Conservation (phyloP, 37 sponge, comb jelly and placozoan genomes). For the Axinella damicornis region DNA sequence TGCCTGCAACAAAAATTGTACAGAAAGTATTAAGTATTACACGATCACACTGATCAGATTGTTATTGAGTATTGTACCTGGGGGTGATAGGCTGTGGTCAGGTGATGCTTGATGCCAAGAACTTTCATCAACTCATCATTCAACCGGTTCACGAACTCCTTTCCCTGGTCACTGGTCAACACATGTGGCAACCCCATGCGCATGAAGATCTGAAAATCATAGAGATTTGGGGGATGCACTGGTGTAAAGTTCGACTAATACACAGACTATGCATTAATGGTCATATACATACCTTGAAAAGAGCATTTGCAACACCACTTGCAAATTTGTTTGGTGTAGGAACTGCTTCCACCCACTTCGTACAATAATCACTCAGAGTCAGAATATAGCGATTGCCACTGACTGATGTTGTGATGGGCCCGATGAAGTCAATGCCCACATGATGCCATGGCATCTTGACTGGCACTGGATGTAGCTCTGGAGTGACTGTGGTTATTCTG, state of each 20-base stretch:
- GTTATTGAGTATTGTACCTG: no score
- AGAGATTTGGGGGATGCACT: neutral
- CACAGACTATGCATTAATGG: neutral
- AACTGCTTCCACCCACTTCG: conserved; percentile 77
- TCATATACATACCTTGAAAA: conserved; percentile 65
- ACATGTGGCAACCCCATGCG: conserved; percentile 47
- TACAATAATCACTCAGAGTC: conserved; percentile 76
- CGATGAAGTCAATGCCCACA: conserved; percentile 74
- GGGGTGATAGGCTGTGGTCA: conserved; percentile 74
- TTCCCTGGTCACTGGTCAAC: conserved; percentile 38
- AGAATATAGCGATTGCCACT: conserved; percentile 59
- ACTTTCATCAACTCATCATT: conserved; percentile 38
- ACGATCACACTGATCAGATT: no score
- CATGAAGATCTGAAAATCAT: conserved; percentile 64
- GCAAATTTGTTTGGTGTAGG: conserved; percentile 52
- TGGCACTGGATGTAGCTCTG: conserved; percentile 76
- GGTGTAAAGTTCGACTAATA: neutral
- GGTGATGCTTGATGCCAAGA: conserved; percentile 47
- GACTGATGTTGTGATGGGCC: conserved; percentile 36
- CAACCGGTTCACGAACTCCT: conserved; percentile 59
- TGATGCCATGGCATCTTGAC: conserved; percentile 77
- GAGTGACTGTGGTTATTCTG: conserved; percentile 35
- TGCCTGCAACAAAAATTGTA: no score
- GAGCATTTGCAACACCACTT: conserved; percentile 40
- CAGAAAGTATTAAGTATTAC: no score